Evolutionary conservation across 2,797 vertebrate genomes (phyloP), one percentile per base, ranked within the genome.

Genomic region (Lerista edwardsae): DNA sequence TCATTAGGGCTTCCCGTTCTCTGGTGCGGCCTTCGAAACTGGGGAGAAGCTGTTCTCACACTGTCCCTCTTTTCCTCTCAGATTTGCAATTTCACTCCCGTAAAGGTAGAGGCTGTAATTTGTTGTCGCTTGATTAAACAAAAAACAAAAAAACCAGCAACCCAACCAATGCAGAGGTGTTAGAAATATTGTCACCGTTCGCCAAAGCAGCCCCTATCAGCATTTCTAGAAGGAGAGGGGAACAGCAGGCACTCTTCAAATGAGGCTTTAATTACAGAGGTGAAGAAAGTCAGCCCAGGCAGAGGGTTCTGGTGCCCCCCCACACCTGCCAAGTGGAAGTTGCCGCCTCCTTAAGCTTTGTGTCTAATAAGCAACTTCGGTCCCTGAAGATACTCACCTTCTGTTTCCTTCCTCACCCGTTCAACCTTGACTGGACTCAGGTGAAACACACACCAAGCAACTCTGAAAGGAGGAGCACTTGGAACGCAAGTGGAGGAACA

Each of bases 191-290:
- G 95, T 94, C 96, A 96, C 83, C 87, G 89, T 90, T 93, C 86
- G 93, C 82, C 85, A 90, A 88, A 90, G 89, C 92, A 94, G 94
- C 72, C 90, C 92, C 88, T 88, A 91, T 94, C 94, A 95, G 94
- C 94, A 85, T 94, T 95, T 95, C 87, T 90, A 93, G 89, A 88
- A 93, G 90, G 86, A 90, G 84, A 92, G 25, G 41, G 44, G 84
- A 96, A 93, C 96, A 95, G 95, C 95, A 91, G 96, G 96, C 90
- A 91, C 79, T 91, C 92, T 93, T 94, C 92, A 92, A 95, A 94
- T 91, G 90, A 92, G 93, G 90, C 90, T 96, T 96, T 96, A 96
- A 96, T 96, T 96, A 95, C 85, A 93, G 88, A 75, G 91, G 91
- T 92, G 88, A 85, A 93, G 89, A 65, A 92, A 85, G 83, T 89